A percentile compares a stretch with the other conserved stretches of the same genome.
These are phyloP conservation scores for Brachionichthys hirsutus DNA, from an alignment of 2,113 vertebrate species.

Conservation along the genomic window DNA sequence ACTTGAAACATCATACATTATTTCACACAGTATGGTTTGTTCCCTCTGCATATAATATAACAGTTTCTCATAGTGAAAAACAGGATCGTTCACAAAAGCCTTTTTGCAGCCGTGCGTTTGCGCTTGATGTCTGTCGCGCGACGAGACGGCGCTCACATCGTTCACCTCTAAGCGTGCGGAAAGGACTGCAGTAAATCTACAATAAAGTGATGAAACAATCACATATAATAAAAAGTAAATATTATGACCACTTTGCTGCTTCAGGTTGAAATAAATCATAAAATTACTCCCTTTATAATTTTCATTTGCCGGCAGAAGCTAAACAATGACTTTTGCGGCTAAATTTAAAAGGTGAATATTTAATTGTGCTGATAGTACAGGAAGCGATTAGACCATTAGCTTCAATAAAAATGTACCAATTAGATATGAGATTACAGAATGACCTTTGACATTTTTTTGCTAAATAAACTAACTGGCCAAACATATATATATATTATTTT, in stretches of 20 bases:
- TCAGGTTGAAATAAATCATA: too few relatives aligned
- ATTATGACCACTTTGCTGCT: not conserved
- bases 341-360: not conserved
- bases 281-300: too few relatives aligned
- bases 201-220: constrained; percentile 1
- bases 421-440: not conserved
- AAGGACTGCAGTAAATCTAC: too few relatives aligned
- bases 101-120: constrained; percentile 72
- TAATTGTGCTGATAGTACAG: not conserved
- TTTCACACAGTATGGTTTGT: constrained; percentile 7
- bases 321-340: too few relatives aligned
- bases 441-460: constrained; percentile 59
- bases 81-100: constrained; percentile 59
- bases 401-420: too few relatives aligned
- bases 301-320: too few relatives aligned
- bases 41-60: constrained; percentile 16
- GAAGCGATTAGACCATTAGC: too few relatives aligned
- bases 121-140: constrained; percentile 32
- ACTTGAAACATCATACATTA: too few relatives aligned
- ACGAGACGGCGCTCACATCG: constrained; percentile 11
- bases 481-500: too few relatives aligned
- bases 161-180: too few relatives aligned
- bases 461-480: not conserved
- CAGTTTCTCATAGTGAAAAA: constrained; percentile 41
- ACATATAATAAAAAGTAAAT: not conserved